Conservation (phyloP, 2,797 vertebrate genomes). For the Myiothlypis chrysogaster region DNA sequence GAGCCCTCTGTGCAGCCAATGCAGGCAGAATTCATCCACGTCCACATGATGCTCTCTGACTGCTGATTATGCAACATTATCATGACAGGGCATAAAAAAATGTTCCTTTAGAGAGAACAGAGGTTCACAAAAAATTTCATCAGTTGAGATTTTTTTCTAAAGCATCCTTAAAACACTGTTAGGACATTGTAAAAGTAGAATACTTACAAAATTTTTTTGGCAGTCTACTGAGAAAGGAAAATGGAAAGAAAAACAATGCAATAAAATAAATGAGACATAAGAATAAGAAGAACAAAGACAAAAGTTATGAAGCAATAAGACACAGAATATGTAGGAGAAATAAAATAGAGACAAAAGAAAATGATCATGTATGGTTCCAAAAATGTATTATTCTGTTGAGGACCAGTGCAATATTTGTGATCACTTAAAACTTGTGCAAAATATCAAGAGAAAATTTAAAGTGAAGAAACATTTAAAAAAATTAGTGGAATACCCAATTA, state of each 20-base stretch:
- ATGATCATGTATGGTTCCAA: neutral
- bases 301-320: neutral
- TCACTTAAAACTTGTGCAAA: neutral
- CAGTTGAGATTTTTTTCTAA: neutral
- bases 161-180: neutral
- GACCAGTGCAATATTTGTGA: neutral
- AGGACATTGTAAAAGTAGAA: neutral
- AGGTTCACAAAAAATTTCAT: constrained; percentile 1
- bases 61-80: constrained; percentile 7
- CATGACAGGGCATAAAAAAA: constrained; percentile 16
- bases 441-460: neutral
- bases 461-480: neutral
- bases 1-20: neutral
- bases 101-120: neutral
- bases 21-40: neutral
- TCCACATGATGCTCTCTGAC: neutral
- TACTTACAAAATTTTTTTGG: neutral
- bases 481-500: neutral
- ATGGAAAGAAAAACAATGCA: neutral
- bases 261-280: neutral
- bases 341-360: neutral
- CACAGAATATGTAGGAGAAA: neutral
- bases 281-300: neutral
- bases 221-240: neutral
- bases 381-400: neutral